These are phyloP conservation scores for Amphipoea oculea DNA, from an alignment of 2,888 invertebrate species.

Conservation along the genomic window DNA sequence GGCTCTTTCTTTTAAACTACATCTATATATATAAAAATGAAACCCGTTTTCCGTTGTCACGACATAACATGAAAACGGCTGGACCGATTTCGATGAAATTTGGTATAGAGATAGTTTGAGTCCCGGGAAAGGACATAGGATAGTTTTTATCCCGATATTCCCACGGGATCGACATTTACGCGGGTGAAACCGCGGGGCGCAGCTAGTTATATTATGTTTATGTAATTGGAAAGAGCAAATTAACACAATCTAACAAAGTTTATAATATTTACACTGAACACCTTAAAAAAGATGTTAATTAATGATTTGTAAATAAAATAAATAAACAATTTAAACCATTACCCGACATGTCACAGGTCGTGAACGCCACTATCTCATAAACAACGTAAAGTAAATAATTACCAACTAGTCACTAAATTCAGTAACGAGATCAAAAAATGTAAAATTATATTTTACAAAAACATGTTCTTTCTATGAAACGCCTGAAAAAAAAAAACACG, in stretches of 20 bases:
- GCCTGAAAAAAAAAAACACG: slow-evolving; percentile 34
- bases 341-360: slow-evolving; percentile 35
- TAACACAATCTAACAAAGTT: slow-evolving; percentile 32
- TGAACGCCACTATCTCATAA: slow-evolving; percentile 34
- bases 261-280: slow-evolving; percentile 48
- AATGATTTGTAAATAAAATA: slow-evolving; percentile 45
- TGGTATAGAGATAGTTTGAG: too few relatives aligned
- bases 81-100: too few relatives aligned
- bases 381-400: slow-evolving; percentile 40
- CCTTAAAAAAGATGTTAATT: slow-evolving; percentile 19
- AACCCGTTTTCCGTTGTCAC: too few relatives aligned
- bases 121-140: too few relatives aligned
- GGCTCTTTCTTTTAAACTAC: too few relatives aligned
- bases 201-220: too few relatives aligned
- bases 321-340: slow-evolving; percentile 39
- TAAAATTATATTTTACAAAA: slow-evolving; percentile 55
- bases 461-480: slow-evolving; percentile 47
- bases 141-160: too few relatives aligned
- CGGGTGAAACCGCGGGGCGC: too few relatives aligned
- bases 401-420: slow-evolving; percentile 60
- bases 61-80: too few relatives aligned
- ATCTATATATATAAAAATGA: too few relatives aligned
- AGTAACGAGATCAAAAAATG: slow-evolving; percentile 61
- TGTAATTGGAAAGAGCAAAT: slow-evolving; percentile 24
- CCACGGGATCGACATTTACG: too few relatives aligned